Percentiles rank a stretch among this genome's conserved stretches.
Evolutionary conservation across 2,888 invertebrate genomes (phyloP).

Genomic region (Scaptomyza tumidula): DNA sequence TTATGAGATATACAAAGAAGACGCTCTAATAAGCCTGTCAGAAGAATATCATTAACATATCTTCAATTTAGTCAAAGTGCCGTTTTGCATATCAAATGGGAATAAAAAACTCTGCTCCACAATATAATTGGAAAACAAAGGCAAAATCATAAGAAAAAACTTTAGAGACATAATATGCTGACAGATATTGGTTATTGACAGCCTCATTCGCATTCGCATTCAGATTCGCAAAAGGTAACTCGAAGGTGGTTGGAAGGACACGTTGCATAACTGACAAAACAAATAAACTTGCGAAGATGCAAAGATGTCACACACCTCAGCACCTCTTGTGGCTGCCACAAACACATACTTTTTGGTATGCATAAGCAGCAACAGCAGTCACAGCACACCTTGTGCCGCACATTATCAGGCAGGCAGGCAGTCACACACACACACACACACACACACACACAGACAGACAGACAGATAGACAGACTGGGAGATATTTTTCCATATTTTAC

Average conservation of each 20-base stretch:
- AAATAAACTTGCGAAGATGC: constrained; percentile 55
- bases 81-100: constrained; percentile 47
- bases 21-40: not conserved
- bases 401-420: constrained; percentile 42
- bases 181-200: constrained; percentile 32
- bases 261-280: constrained; percentile 55
- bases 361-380: constrained; percentile 69
- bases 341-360: constrained; percentile 64
- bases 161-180: constrained; percentile 1
- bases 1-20: not conserved
- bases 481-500: constrained; percentile 77
- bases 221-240: constrained; percentile 25
- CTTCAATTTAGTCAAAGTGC: constrained; percentile 29
- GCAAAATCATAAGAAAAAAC: not conserved
- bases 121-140: not conserved
- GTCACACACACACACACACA: too few relatives aligned
- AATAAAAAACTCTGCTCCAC: not conserved
- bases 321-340: constrained; percentile 35
- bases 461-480: not conserved
- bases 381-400: constrained; percentile 58
- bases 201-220: constrained; percentile 46
- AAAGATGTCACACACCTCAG: not conserved
- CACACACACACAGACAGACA: too few relatives aligned
- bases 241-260: not conserved
- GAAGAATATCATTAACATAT: constrained; percentile 14